A percentile compares a stretch with the other conserved stretches of the same genome.
Evolutionary conservation across 2,113 vertebrate species (phyloP).

Genomic region (Hystrix cristata): DNA sequence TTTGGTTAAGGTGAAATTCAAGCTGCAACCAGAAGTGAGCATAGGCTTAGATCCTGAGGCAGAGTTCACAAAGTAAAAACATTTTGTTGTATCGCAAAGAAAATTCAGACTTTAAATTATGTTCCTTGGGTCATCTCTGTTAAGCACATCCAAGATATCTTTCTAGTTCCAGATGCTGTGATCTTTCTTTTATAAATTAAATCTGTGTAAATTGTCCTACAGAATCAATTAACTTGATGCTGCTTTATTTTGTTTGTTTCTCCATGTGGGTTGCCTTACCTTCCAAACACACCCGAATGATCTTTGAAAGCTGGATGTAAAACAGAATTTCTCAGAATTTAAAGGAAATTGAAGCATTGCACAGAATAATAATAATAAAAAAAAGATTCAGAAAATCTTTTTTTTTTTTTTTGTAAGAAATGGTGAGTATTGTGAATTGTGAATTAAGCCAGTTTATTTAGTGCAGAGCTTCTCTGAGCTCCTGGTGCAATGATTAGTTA

Average conservation of each 20-base stretch:
- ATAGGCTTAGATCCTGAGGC: not conserved
- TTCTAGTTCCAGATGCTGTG: not conserved
- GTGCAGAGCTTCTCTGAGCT: not conserved
- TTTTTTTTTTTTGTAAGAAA: not conserved
- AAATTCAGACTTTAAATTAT: conserved; percentile 48
- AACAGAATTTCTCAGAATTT: not conserved
- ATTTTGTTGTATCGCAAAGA: not conserved
- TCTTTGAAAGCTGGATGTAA: conserved; percentile 14
- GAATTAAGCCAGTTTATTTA: not conserved
- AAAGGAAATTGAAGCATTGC: not conserved
- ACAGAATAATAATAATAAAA: too few relatives aligned
- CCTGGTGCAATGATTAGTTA: not conserved
- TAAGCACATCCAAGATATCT: not conserved
- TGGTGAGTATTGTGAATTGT: not conserved
- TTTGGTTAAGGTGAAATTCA: conserved; percentile 27
- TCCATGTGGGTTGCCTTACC: not conserved
- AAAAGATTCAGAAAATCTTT: not conserved
- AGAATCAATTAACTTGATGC: not conserved
- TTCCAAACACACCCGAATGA: not conserved
- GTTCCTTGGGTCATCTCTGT: not conserved
- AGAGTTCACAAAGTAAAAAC: not conserved
- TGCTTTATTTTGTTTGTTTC: conserved; percentile 28
- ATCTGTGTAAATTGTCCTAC: not conserved
- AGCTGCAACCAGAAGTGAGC: not conserved
- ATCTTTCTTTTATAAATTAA: conserved; percentile 1